phyloP scores from a whole-genome alignment of 1,140 invertebrate genomes.

The Periplaneta americana region DNA sequence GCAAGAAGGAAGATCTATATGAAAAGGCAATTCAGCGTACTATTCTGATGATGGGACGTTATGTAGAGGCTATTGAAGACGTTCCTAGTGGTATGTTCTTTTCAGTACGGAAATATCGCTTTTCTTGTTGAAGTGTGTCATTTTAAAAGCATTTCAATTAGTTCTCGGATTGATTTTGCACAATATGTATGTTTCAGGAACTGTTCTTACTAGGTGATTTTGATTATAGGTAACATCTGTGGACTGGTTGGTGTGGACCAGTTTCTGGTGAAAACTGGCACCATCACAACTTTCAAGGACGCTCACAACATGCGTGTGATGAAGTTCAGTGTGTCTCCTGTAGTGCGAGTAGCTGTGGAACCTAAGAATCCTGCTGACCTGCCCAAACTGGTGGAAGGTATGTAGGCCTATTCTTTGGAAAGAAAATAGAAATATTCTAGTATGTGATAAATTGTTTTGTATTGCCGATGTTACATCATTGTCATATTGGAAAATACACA shows the following conservation, averaged over 20 bases:
- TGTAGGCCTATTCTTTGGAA: too few relatives aligned
- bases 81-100: constrained; percentile 83
- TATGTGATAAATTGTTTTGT: too few relatives aligned
- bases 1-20: constrained; percentile 98
- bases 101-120: too few relatives aligned
- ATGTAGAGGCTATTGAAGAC: constrained; percentile 98
- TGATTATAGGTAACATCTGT: constrained; percentile 80
- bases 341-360: constrained; percentile 98
- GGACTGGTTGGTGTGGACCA: constrained; percentile 99
- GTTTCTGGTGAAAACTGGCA: constrained; percentile 98
- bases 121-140: too few relatives aligned
- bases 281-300: constrained; percentile 97
- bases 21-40: constrained; percentile 99
- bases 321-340: constrained; percentile 99
- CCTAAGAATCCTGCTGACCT: constrained; percentile 98
- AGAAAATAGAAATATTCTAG: too few relatives aligned
- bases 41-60: constrained; percentile 99
- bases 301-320: constrained; percentile 99
- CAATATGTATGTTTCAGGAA: too few relatives aligned
- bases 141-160: not conserved
- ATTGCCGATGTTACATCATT: too few relatives aligned
- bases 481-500: too few relatives aligned
- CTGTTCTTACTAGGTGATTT: not conserved
- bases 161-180: not conserved
- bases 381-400: constrained; percentile 96